A percentile compares a stretch with the other conserved stretches of the same genome.
These are phyloP conservation scores for Ictalurus punctatus DNA, from an alignment of 2,113 vertebrate genomes.

Conservation along the genomic window DNA sequence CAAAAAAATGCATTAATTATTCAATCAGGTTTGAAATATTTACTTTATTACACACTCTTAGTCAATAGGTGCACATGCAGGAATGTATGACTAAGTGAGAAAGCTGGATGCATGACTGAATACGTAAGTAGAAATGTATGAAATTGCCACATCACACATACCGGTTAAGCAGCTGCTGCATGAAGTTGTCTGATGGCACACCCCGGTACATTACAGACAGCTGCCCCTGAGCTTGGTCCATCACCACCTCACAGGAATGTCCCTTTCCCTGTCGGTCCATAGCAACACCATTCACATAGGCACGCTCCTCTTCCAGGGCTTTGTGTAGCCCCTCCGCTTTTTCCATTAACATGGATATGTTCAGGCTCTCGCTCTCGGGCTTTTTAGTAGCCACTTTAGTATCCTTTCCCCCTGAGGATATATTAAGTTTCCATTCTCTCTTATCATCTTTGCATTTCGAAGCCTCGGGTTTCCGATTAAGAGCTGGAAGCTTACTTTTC, in stretches of 20 bases:
- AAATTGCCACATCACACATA: constrained; percentile 60
- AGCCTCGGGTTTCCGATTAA: constrained; percentile 82
- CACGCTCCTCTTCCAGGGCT: constrained; percentile 90
- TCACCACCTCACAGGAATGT: constrained; percentile 74
- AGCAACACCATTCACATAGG: constrained; percentile 80
- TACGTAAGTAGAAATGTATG: neutral
- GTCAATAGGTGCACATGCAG: neutral
- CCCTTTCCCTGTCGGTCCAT: constrained; percentile 80
- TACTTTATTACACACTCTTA: neutral
- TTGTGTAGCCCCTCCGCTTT: constrained; percentile 90
- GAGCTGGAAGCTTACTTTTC: constrained; percentile 89
- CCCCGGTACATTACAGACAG: constrained; percentile 87
- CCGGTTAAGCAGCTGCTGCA: constrained; percentile 96
- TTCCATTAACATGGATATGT: constrained; percentile 96
- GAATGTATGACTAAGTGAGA: constrained; percentile 21
- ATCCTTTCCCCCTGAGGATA: constrained; percentile 72
- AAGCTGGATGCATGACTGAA: neutral
- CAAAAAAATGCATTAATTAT: neutral
- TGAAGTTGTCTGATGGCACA: constrained; percentile 88
- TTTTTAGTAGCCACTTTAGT: constrained; percentile 78
- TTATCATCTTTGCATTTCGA: constrained; percentile 78
- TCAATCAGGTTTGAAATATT: neutral
- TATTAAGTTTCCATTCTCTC: constrained; percentile 74
- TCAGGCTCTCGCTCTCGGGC: constrained; percentile 84
- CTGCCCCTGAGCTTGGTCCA: constrained; percentile 81